A percentile compares a stretch with the other conserved stretches of the same genome.
Conservation (phyloP, 2,797 vertebrate genomes). For the Acrossocheilus fasciatus region DNA sequence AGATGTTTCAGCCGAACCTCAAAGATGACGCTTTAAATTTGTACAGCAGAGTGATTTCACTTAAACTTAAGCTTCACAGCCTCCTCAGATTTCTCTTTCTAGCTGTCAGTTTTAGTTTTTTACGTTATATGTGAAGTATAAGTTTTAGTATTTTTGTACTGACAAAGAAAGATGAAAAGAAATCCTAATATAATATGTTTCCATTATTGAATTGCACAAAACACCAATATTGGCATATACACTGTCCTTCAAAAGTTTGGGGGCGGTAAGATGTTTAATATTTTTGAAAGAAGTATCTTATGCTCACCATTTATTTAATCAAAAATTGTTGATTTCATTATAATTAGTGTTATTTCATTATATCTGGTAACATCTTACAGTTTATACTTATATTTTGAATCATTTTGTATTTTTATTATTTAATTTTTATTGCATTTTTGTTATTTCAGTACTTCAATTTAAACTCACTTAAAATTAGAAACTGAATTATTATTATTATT, state of each 20-base stretch:
- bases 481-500: too few species aligned
- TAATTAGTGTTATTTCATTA: not conserved
- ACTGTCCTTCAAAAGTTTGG: not conserved
- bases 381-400: too few species aligned
- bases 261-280: not conserved
- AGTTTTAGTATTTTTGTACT: not conserved
- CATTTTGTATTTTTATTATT: not conserved
- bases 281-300: not conserved
- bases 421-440: too few species aligned
- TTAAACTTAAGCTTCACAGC: not conserved
- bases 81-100: not conserved
- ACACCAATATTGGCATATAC: not conserved
- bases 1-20: slow-evolving; percentile 16
- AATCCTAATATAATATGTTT: not conserved
- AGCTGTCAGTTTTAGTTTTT: not conserved
- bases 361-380: too few species aligned
- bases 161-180: not conserved
- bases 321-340: not conserved
- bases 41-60: not conserved
- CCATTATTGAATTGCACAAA: not conserved
- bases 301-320: not conserved
- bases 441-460: too few species aligned
- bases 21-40: slow-evolving; percentile 21
- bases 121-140: not conserved
- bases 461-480: too few species aligned